Evolutionary conservation across 2,797 vertebrate species (phyloP).

Genomic region (Bovichtus variegatus): DNA sequence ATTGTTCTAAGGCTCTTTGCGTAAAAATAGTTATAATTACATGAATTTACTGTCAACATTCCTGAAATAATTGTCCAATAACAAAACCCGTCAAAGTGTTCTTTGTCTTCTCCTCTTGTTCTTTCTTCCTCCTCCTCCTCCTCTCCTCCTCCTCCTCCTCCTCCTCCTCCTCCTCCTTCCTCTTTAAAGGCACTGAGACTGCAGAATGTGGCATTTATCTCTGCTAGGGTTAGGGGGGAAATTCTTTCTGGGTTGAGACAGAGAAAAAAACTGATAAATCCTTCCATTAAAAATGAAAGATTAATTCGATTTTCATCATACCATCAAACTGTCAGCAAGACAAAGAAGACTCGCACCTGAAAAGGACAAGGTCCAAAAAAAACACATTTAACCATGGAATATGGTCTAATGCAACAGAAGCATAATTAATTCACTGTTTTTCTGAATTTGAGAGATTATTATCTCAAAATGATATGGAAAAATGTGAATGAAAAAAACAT

Average conservation of each 20-base stretch:
- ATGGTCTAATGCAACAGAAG: no score
- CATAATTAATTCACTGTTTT: no score
- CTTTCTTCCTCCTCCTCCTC: neutral
- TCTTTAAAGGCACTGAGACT: constrained; percentile 11
- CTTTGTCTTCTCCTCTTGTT: constrained; percentile 14
- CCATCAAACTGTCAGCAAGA: neutral
- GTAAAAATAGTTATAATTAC: neutral
- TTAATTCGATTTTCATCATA: neutral
- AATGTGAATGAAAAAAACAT: no score
- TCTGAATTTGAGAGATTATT: no score
- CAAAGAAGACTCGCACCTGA: neutral
- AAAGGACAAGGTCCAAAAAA: no score
- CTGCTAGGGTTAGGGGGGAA: constrained; percentile 12
- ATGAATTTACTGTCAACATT: constrained; percentile 8
- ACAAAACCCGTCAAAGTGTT: constrained; percentile 22
- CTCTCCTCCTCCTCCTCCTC: neutral
- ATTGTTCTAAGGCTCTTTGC: neutral
- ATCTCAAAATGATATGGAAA: no score
- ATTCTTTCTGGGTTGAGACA: constrained; percentile 14
- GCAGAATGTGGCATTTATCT: constrained; percentile 43
- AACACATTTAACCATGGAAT: no score
- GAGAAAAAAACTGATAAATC: constrained; percentile 19
- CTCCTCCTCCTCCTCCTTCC: neutral
- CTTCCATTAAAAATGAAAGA: constrained; percentile 10
- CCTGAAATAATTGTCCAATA: neutral